phyloP scores from a whole-genome alignment of 2,113 vertebrate genomes.

The Proteles cristata region DNA sequence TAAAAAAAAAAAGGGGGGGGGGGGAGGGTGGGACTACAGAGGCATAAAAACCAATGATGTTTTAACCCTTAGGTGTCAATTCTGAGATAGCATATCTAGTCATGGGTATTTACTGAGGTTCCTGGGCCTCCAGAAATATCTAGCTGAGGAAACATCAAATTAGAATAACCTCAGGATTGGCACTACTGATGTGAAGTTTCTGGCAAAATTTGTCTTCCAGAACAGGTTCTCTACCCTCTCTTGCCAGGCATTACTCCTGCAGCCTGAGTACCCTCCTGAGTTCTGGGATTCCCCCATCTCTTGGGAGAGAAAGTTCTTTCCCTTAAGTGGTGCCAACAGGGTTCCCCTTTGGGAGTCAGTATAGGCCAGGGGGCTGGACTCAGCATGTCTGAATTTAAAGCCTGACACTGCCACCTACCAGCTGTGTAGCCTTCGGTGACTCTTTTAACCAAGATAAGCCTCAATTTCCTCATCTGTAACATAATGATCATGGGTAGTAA shows the following conservation, averaged over 20 bases:
- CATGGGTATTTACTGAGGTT: neutral
- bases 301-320: neutral
- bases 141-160: neutral
- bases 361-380: neutral
- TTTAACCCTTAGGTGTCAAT: neutral
- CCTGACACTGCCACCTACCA: neutral
- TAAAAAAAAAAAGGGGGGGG: neutral
- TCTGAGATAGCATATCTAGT: neutral
- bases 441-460: neutral
- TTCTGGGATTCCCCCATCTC: neutral
- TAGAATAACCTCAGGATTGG: neutral
- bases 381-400: neutral
- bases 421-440: neutral
- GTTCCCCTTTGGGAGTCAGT: neutral
- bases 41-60: neutral
- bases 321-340: neutral
- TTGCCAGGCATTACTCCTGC: neutral
- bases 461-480: slow-evolving; percentile 23
- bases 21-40: neutral
- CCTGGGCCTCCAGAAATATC: neutral
- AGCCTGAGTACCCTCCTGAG: neutral
- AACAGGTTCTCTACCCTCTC: neutral
- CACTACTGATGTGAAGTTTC: neutral
- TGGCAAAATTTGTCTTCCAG: neutral
- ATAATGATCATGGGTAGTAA: neutral